phyloP scores from a whole-genome alignment of 2,888 invertebrate species.

The Phengaris alcon region DNA sequence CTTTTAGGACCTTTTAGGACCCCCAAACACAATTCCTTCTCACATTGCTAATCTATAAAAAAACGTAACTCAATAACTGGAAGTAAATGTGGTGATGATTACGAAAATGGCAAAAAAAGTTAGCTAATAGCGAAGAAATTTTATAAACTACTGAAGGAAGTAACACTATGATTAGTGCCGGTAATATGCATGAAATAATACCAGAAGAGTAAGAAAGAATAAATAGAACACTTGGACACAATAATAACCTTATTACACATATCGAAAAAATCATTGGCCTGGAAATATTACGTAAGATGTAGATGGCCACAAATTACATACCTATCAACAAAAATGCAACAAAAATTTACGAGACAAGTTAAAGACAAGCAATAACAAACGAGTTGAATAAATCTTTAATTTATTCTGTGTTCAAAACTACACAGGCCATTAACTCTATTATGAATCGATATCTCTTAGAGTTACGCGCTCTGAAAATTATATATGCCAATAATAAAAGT shows the following conservation, averaged over 20 bases:
- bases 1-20: too few relatives aligned
- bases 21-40: too few relatives aligned
- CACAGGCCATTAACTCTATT: slow-evolving; percentile 54
- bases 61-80: neutral
- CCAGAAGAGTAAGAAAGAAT: neutral
- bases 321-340: neutral
- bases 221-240: slow-evolving; percentile 10
- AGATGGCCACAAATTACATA: neutral
- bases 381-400: slow-evolving; percentile 15
- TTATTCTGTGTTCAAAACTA: slow-evolving; percentile 34
- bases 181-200: slow-evolving; percentile 18
- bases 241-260: neutral
- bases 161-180: slow-evolving; percentile 18
- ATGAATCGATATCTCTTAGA: slow-evolving; percentile 59
- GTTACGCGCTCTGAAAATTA: slow-evolving; percentile 71
- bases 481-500: slow-evolving; percentile 62
- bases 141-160: slow-evolving; percentile 9
- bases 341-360: neutral
- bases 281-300: neutral
- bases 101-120: neutral
- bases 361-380: slow-evolving; percentile 5
- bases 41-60: neutral
- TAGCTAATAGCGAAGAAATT: neutral
- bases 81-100: neutral
- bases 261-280: neutral